Base-by-base conservation (phyloP, 1,140 invertebrate genomes). In the Atopsyche davidsoni region DNA sequence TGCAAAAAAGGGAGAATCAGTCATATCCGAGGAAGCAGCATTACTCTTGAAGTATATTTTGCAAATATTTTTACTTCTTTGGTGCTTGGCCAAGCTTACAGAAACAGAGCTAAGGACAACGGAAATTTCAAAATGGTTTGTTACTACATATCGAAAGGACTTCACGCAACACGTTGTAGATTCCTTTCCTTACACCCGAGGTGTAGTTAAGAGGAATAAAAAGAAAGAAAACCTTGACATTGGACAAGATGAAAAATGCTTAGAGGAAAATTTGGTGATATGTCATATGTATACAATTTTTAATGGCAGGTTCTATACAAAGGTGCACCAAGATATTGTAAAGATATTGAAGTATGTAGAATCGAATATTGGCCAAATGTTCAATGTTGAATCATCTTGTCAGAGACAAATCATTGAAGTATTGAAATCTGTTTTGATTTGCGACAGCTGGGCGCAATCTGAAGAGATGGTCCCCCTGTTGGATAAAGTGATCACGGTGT, bases 1-100 rank as follows among this genome's bases (percentile, higher is more conserved):
- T 39, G 60, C 61, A 11, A 60, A 61, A 47, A 64, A 56, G 57
- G 62, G 62, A 53, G 64, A 73, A 64, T 65, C 63, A 53, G 59
- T 76, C 10, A 62, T 83, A 13, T 70, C 60, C 45, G 64, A 65
- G 51, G 82, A 84, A 62, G 75, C 78, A 10, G 69, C 72, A 3
- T 57, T 65, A 25, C 68, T 82, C 25, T 59, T 85, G 11, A 75
- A 75, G 53, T 73, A 72, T 47, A 70, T 76, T 17, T 62, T 81
- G 18, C 64, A 74, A 50, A 75, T 83, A 18, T 68, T 83, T 38
- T 62, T 69, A 35, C 65, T 77, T 13, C 60, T 82, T 13, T 79
- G 72, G 61, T 66, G 69, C 7, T 67, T 80, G 39, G 65, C 79
- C 4, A 65, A 75, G 19, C 61, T 72, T 18, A 54, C 72, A 7